These are phyloP conservation scores for Tipula confusa DNA, from an alignment of 2,888 invertebrate genomes.

Conservation along the genomic window DNA sequence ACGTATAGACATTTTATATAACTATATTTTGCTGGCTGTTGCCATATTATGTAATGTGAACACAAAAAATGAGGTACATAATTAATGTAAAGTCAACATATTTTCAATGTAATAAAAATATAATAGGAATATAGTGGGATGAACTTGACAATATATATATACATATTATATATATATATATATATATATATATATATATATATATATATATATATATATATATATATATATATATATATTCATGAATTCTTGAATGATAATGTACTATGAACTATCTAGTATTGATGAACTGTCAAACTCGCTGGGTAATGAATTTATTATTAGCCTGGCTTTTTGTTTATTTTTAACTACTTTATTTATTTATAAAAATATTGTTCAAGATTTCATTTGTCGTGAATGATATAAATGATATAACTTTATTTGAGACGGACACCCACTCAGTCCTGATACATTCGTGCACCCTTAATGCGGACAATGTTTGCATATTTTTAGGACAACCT, in stretches of 20 bases:
- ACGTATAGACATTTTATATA: background rate
- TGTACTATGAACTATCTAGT: background rate
- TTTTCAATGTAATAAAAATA: slow-evolving; percentile 12
- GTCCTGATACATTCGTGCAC: no score
- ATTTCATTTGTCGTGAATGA: background rate
- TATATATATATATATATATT: background rate
- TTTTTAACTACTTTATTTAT: background rate
- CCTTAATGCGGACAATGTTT: no score
- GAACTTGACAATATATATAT: background rate
- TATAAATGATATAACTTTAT: no score
- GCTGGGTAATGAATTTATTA: background rate
- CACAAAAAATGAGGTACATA: background rate
- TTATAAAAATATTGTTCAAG: background rate
- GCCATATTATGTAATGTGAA: background rate
- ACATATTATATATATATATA: background rate
- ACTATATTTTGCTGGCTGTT: background rate
- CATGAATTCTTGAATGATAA: no score
- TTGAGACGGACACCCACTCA: no score
- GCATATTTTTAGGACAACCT: no score
- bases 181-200: background rate
- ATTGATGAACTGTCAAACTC: background rate
- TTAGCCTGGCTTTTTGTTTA: background rate
- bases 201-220: background rate
- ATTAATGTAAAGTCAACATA: slow-evolving; percentile 20
- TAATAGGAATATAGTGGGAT: background rate